Conservation (phyloP, 1,140 invertebrate genomes). For the Chrysopa pallens region DNA sequence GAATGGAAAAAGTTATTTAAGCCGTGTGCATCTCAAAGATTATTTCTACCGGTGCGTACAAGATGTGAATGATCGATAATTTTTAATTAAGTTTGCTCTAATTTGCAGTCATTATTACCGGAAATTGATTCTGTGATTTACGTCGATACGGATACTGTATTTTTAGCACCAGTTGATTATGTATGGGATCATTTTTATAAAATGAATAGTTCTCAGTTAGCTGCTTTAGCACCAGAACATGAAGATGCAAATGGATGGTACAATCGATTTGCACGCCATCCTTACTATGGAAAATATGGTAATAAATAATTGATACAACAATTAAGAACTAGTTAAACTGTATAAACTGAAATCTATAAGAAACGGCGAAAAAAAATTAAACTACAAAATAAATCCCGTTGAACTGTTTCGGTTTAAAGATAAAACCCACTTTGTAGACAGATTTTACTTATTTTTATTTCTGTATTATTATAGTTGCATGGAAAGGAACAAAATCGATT, state of each 20-base stretch:
- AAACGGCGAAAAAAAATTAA: too few relatives aligned
- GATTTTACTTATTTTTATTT: too few relatives aligned
- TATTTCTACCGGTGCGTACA: slow-evolving; percentile 74
- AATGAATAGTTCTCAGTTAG: slow-evolving; percentile 78
- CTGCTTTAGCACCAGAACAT: slow-evolving; percentile 73
- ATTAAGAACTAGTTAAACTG: neutral
- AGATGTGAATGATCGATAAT: neutral
- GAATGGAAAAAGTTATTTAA: slow-evolving; percentile 81
- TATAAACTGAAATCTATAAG: too few relatives aligned
- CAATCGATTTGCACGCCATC: slow-evolving; percentile 85
- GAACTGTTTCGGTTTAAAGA: too few relatives aligned
- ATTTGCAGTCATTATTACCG: slow-evolving; percentile 49
- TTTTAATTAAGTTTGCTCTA: slow-evolving; percentile 7
- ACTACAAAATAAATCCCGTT: too few relatives aligned
- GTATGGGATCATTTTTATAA: slow-evolving; percentile 67
- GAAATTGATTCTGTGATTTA: slow-evolving; percentile 80
- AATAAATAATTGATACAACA: slow-evolving; percentile 9
- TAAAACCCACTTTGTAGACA: too few relatives aligned
- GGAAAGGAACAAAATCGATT: too few relatives aligned
- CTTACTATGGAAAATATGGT: slow-evolving; percentile 79
- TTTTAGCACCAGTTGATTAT: slow-evolving; percentile 61
- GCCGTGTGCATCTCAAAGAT: slow-evolving; percentile 77
- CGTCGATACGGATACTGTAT: slow-evolving; percentile 82
- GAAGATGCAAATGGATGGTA: slow-evolving; percentile 92
- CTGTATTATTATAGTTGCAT: too few relatives aligned